Base-by-base conservation (phyloP, 2,888 invertebrate genomes). In the Holacanthella duospinosa region DNA sequence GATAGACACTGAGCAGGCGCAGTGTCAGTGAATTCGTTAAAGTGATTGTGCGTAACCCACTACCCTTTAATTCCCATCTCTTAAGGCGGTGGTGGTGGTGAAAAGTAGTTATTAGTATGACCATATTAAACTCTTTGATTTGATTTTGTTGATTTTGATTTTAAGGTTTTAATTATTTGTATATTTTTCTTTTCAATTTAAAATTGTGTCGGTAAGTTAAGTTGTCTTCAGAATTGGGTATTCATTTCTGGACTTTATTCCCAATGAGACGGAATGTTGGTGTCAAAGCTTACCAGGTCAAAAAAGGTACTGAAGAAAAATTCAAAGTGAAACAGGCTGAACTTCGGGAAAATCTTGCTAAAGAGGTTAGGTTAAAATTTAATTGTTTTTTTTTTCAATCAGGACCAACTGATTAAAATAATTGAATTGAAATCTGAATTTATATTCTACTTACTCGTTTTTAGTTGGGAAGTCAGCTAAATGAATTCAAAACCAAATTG, bases 311-410 rank as follows among this genome's bases (percentile, higher is more conserved):
- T 74, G 88, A 93, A 76, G 93, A 89, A 75, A 90, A 89, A 76
- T 96, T 92, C 76, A 87, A 85, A 75, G 91, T 92, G 76, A 96
- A 94, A 77, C 91, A 93, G 1, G 86, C 86, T 48, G 91, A 90
- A 77, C 83, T 96, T 57, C 93, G 94, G 75, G 94, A 94, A 76
- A 88, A 88, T 74, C 92, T 94, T 76, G 83, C 96, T 61, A 88
- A 90, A 75, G 77, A 79, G 75, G 78, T 79, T 67, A 25, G 9
- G 3, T 28, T 25, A 43, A 26, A 44, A 27, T 9, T 2, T 21
- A 16, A 3, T 64, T 55, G 43, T 48, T 55, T 53, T 54, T 56
- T 25, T 56, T 55, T 9, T 53, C 36, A 36, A 36, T 12, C 9
- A 36, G 6, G 6, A 12, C 36, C 16, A 36, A 36, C 36, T 36